These are phyloP conservation scores for Lingula anatina DNA, from an alignment of 2,888 invertebrate species.

Conservation along the genomic window DNA sequence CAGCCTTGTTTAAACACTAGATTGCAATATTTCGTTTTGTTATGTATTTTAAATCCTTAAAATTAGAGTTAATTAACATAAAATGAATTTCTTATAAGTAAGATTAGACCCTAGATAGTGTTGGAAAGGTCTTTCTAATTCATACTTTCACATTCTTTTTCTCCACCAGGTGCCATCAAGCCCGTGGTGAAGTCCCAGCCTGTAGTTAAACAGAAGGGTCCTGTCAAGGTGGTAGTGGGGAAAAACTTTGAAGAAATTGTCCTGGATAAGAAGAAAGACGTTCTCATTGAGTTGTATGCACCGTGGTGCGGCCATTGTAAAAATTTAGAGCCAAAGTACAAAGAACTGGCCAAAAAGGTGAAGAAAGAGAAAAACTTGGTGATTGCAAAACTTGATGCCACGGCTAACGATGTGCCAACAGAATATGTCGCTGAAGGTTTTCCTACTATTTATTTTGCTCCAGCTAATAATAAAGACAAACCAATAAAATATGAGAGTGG, in stretches of 20 bases:
- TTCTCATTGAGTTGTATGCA: conserved; percentile 59
- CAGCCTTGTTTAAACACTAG: too few species aligned
- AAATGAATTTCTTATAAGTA: too few species aligned
- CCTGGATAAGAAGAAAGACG: conserved; percentile 55
- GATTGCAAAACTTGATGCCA: conserved; percentile 53
- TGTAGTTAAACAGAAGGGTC: conserved; percentile 56
- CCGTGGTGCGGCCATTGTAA: conserved; percentile 62
- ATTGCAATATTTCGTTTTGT: too few species aligned
- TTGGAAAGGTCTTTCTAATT: too few species aligned
- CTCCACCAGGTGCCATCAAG: conserved; percentile 51
- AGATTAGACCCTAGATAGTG: too few species aligned
- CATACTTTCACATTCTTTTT: conserved; percentile 1
- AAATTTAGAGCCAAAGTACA: conserved; percentile 55
- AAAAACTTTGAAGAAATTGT: conserved; percentile 57
- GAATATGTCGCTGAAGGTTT: conserved; percentile 51
- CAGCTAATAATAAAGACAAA: conserved; percentile 43
- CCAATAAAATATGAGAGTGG: conserved; percentile 51
- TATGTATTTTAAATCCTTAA: too few species aligned
- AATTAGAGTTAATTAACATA: too few species aligned
- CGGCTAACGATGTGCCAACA: conserved; percentile 55
- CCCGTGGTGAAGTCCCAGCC: conserved; percentile 56
- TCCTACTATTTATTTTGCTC: conserved; percentile 56
- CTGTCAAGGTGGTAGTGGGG: conserved; percentile 56
- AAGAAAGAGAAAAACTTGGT: conserved; percentile 41
- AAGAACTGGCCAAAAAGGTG: conserved; percentile 48